A percentile compares a stretch with the other conserved stretches of the same genome.
These are phyloP conservation scores for Chalcosyrphus nemorum DNA, from an alignment of 2,888 invertebrate species.

Conservation along the genomic window DNA sequence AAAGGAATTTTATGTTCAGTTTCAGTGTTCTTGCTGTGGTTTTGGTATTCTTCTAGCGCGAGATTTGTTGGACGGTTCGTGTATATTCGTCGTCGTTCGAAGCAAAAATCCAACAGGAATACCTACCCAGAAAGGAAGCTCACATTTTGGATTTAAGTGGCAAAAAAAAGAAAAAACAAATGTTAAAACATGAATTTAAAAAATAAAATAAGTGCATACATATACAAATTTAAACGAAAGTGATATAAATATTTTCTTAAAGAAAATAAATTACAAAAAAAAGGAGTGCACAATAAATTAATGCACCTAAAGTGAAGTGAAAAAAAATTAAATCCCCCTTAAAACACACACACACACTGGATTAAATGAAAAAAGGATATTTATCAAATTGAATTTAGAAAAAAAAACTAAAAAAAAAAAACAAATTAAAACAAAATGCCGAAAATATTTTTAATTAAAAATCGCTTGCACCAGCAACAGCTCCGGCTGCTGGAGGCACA, in stretches of 20 bases:
- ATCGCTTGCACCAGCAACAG: constrained; percentile 95
- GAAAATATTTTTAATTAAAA: constrained; percentile 96
- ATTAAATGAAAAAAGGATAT: constrained; percentile 74
- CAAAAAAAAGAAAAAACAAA: constrained; percentile 26
- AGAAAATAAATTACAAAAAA: constrained; percentile 38
- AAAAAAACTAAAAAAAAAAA: constrained; percentile 30
- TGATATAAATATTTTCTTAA: constrained; percentile 55
- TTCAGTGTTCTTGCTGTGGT: constrained; percentile 73
- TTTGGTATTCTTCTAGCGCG: constrained; percentile 67
- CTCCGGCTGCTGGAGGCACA: constrained; percentile 91
- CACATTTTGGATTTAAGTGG: constrained; percentile 30
- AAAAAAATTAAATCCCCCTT: constrained; percentile 10
- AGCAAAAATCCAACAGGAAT: constrained; percentile 63
- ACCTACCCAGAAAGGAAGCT: constrained; percentile 54
- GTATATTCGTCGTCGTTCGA: constrained; percentile 57
- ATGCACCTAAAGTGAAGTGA: constrained; percentile 57
- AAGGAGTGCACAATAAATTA: constrained; percentile 46
- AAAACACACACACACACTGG: constrained; percentile 77
- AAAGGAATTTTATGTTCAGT: constrained; percentile 72
- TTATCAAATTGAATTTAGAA: constrained; percentile 22
- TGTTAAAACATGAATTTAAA: constrained; percentile 66
- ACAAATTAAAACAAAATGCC: constrained; percentile 85
- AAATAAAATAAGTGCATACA: constrained; percentile 60
- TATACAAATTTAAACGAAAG: constrained; percentile 70
- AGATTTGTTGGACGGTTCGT: constrained; percentile 65